Conservation (phyloP, 2,797 vertebrate genomes). For the Taenioides sp. region DNA sequence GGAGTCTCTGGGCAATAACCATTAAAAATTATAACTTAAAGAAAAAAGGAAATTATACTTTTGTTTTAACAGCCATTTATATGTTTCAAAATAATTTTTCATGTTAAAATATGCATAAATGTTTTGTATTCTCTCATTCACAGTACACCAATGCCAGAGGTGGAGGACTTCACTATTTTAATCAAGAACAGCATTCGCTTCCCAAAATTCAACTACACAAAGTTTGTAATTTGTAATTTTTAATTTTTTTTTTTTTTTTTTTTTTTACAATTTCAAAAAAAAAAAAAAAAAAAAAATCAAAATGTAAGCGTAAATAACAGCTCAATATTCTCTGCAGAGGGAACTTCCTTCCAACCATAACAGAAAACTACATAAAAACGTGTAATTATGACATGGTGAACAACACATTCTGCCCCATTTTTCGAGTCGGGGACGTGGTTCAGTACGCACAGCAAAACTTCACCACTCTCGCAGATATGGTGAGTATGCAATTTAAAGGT, state of each 20-base stretch:
- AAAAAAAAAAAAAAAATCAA: no score
- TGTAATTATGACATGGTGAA: slow-evolving; percentile 86
- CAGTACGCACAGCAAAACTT: slow-evolving; percentile 87
- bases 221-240: slow-evolving; percentile 79
- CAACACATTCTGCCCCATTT: slow-evolving; percentile 89
- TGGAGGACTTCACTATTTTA: slow-evolving; percentile 93
- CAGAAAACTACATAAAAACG: slow-evolving; percentile 65
- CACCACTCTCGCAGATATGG: slow-evolving; percentile 80
- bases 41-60: no score
- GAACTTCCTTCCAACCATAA: slow-evolving; percentile 86
- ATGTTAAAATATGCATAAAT: neutral
- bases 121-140: neutral
- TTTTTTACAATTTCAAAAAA: no score
- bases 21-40: no score
- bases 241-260: no score
- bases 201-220: slow-evolving; percentile 89
- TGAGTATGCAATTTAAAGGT: slow-evolving; percentile 39
- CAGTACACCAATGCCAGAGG: slow-evolving; percentile 85
- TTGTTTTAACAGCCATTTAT: no score
- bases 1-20: no score
- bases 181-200: slow-evolving; percentile 97
- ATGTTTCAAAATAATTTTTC: no score
- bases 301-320: neutral
- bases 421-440: slow-evolving; percentile 88
- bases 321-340: slow-evolving; percentile 74